Conservation (phyloP, 2,888 invertebrate species). For the Hypena proboscidalis region DNA sequence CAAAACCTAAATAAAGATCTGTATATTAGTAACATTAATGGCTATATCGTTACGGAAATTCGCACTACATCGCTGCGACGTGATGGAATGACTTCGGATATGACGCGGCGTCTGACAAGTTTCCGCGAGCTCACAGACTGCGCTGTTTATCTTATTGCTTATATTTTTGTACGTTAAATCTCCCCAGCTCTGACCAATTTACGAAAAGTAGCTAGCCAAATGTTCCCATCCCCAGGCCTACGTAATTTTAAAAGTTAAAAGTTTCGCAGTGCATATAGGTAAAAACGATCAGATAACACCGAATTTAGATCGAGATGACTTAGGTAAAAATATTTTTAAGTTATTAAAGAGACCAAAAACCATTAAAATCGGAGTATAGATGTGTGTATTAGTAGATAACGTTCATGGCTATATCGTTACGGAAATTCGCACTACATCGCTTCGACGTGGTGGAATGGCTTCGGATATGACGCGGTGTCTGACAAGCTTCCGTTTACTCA, state of each 20-base stretch:
- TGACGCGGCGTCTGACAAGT: constrained; percentile 35
- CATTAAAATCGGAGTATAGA: not conserved
- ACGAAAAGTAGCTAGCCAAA: too few species aligned
- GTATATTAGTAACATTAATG: constrained; percentile 4
- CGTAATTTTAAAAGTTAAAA: too few species aligned
- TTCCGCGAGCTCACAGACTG: constrained; percentile 22
- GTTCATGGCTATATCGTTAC: constrained; percentile 5
- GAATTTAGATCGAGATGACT: too few species aligned
- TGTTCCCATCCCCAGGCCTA: too few species aligned
- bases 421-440: constrained; percentile 5
- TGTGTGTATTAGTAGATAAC: constrained; percentile 1
- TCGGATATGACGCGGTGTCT: constrained; percentile 41
- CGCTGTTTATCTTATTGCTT: constrained; percentile 17
- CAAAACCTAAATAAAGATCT: not conserved
- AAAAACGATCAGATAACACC: too few species aligned
- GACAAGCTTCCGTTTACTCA: constrained; percentile 26
- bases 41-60: constrained; percentile 7
- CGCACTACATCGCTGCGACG: not conserved
- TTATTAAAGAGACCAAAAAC: too few species aligned
- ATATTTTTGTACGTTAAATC: not conserved
- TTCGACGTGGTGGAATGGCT: constrained; percentile 22
- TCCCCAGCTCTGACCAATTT: too few species aligned
- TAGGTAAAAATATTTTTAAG: too few species aligned
- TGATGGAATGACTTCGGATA: constrained; percentile 36
- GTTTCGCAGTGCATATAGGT: too few species aligned